These are phyloP conservation scores for Tetropium fuscum DNA, from an alignment of 2,888 invertebrate genomes.

Conservation along the genomic window DNA sequence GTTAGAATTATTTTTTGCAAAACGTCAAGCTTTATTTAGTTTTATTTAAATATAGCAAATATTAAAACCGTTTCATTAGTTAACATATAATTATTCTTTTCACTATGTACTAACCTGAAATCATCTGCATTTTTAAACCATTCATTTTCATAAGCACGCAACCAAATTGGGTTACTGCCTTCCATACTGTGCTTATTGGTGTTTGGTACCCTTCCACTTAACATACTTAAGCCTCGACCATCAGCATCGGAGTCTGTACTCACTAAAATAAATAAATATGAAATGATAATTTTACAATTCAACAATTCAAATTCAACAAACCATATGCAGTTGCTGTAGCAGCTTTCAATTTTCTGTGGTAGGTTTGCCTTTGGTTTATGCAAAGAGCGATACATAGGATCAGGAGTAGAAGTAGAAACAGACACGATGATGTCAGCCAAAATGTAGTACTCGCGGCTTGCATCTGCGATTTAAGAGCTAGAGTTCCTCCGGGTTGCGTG, in stretches of 20 bases:
- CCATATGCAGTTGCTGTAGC: constrained; percentile 95
- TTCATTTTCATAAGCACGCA: constrained; percentile 93
- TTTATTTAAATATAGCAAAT: too few relatives aligned
- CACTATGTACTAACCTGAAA: constrained; percentile 77
- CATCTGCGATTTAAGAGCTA: constrained; percentile 73
- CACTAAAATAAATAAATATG: constrained; percentile 46
- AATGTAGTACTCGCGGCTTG: constrained; percentile 77
- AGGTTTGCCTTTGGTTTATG: constrained; percentile 86
- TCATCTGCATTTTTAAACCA: constrained; percentile 91
- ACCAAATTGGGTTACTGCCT: constrained; percentile 95
- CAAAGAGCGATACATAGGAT: constrained; percentile 85
- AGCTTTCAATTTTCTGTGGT: constrained; percentile 88
- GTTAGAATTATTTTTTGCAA: too few relatives aligned
- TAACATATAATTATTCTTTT: too few relatives aligned
- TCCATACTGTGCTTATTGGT: constrained; percentile 94
- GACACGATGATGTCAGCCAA: constrained; percentile 87
- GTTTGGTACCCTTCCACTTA: constrained; percentile 88
- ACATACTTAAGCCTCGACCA: constrained; percentile 66
- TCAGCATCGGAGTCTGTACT: constrained; percentile 70
- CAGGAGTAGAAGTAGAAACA: constrained; percentile 83
- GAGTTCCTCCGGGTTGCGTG: constrained; percentile 85
- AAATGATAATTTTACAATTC: background rate
- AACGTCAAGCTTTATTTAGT: too few relatives aligned
- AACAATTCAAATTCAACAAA: constrained; percentile 57
- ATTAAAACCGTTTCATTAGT: too few relatives aligned